These are phyloP conservation scores for Scomber scombrus DNA, from an alignment of 2,113 vertebrate species.

Conservation along the genomic window DNA sequence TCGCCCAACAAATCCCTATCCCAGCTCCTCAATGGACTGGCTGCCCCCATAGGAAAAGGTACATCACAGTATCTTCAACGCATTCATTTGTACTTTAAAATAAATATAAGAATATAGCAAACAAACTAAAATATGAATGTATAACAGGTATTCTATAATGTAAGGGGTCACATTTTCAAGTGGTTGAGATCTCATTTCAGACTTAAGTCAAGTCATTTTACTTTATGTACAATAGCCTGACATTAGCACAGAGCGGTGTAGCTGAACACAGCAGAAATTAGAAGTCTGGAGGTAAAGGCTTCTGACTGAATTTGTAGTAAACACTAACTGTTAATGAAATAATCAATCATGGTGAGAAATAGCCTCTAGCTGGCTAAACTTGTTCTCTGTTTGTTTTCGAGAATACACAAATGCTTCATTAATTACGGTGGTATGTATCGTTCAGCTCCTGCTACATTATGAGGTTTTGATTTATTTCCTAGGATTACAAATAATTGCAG, in stretches of 20 bases:
- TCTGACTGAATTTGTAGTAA: conserved; percentile 32
- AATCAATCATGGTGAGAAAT: conserved; percentile 60
- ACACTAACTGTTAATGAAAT: conserved; percentile 53
- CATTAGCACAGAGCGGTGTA: not conserved
- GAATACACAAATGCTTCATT: conserved; percentile 16
- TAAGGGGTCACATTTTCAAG: conserved; percentile 1
- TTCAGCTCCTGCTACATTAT: not conserved
- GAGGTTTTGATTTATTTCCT: not conserved
- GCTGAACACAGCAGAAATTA: conserved; percentile 19
- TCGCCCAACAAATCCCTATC: conserved; percentile 88
- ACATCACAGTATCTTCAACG: conserved; percentile 27
- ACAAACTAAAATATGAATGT: not conserved
- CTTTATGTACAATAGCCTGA: not conserved
- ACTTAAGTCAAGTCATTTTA: not conserved
- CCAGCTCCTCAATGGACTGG: conserved; percentile 92
- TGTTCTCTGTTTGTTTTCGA: conserved; percentile 29
- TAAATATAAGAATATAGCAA: not conserved
- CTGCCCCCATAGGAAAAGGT: conserved; percentile 92
- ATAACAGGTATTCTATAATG: not conserved
- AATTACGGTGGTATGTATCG: conserved; percentile 8
- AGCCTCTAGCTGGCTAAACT: conserved; percentile 3
- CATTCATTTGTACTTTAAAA: not conserved
- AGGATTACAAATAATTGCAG: not conserved
- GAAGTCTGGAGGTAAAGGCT: not conserved
- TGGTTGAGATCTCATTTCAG: conserved; percentile 7